Evolutionary conservation across 2,797 vertebrate species (phyloP), one percentile per base, ranked within the genome.

Genomic region (Myotis daubentonii): DNA sequence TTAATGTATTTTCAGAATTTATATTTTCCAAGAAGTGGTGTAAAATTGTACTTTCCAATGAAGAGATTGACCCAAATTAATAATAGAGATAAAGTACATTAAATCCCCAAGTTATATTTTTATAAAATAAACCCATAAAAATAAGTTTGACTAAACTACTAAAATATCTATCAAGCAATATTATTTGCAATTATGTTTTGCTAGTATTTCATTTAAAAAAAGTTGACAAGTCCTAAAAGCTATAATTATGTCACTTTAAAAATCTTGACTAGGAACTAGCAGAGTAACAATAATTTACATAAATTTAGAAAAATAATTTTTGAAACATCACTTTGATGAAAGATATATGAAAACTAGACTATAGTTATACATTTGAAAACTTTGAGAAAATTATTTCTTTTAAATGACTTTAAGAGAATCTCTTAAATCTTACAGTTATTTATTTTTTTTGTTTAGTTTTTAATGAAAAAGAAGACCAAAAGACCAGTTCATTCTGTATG

Each of bases 271-370:
- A 91, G 17, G 20, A 86, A 75, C 23, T 57, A 88, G 16, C 19
- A 83, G 19, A 88, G 78, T 94, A 84, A 91, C 90, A 88, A n/a
- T 80, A 60, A 8, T 15, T 76, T 89, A 10, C 81, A 44, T 17
- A 1, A 28, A 17, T 92, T 51, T 33, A 65, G 8, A 4, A 33
- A 75, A 87, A 82, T 94, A 66, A 96, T 91, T 93, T 89, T 38
- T 94, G 84, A 89, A 89, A 76, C 8, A 96, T 92, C 94, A 97
- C 94, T 96, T 97, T 95, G 55, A 91, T 55, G 96, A 96, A 94
- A 19, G 16, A 9, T n/a, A 70, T 8, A 88, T 71, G 8, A 62
- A 87, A 22, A 88, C 6, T 84, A 74, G 6, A 84, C 60, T 71
- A 65, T 25, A 90, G 22, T 49, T 93, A 83, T 8, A 36, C 3